Evolutionary conservation across 2,888 invertebrate species (phyloP).

Genomic region (Drosophila cracens): DNA sequence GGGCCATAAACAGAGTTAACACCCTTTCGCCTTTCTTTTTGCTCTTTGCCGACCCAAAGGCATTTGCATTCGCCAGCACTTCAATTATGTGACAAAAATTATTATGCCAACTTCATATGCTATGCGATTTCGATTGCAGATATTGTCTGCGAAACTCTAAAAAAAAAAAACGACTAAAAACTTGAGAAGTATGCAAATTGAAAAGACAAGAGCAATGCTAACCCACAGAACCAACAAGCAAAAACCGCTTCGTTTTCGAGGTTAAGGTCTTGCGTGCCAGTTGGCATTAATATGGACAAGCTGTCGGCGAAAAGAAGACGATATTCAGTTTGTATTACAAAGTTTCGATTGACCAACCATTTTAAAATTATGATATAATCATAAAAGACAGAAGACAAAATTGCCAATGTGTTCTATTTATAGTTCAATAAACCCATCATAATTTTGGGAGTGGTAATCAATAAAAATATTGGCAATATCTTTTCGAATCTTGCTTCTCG

Average conservation of each 20-base stretch:
- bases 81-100: slow-evolving; percentile 64
- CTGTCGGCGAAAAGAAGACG: slow-evolving; percentile 34
- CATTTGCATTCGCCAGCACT: slow-evolving; percentile 61
- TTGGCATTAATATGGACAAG: slow-evolving; percentile 53
- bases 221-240: slow-evolving; percentile 50
- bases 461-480: slow-evolving; percentile 5
- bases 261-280: slow-evolving; percentile 57
- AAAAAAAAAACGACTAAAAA: slow-evolving; percentile 17
- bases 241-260: slow-evolving; percentile 39
- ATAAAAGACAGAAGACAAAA: slow-evolving; percentile 1
- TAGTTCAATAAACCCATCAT: slow-evolving; percentile 56
- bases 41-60: slow-evolving; percentile 31
- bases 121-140: slow-evolving; percentile 53
- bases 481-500: background rate
- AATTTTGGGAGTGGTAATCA: slow-evolving; percentile 35
- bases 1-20: slow-evolving; percentile 52
- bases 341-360: slow-evolving; percentile 6
- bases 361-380: slow-evolving; percentile 59
- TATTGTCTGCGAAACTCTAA: slow-evolving; percentile 28
- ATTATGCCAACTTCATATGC: slow-evolving; percentile 66
- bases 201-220: slow-evolving; percentile 40
- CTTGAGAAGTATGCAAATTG: slow-evolving; percentile 51
- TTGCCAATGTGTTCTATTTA: slow-evolving; percentile 2
- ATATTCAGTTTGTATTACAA: slow-evolving; percentile 5
- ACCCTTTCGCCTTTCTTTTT: slow-evolving; percentile 65